phyloP scores from a whole-genome alignment of 2,888 invertebrate species.

The Tridacna gigas region DNA sequence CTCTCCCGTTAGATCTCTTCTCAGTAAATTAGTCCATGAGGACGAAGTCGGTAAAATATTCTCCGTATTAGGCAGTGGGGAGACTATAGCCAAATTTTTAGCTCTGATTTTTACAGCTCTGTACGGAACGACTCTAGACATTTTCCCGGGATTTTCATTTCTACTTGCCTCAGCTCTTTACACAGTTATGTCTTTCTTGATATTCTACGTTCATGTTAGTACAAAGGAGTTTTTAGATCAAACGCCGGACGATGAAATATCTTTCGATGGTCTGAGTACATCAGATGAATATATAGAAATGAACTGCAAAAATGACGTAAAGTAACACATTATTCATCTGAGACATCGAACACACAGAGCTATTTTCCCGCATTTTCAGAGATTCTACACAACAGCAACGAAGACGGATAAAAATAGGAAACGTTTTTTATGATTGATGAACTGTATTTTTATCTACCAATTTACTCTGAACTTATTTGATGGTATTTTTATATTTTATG shows the following conservation, averaged over 20 bases:
- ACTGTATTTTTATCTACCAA: no score
- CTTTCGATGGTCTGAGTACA: slow-evolving; percentile 42
- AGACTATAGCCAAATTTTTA: slow-evolving; percentile 81
- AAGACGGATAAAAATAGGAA: no score
- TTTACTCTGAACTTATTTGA: no score
- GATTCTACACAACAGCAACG: no score
- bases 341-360: no score
- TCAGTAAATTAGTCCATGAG: slow-evolving; percentile 81
- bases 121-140: slow-evolving; percentile 77
- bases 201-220: slow-evolving; percentile 63
- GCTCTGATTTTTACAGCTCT: slow-evolving; percentile 79
- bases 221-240: slow-evolving; percentile 59
- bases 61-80: slow-evolving; percentile 80
- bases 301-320: slow-evolving; percentile 31
- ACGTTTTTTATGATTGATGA: no score
- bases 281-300: slow-evolving; percentile 59
- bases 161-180: slow-evolving; percentile 76
- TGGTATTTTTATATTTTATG: no score
- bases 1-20: slow-evolving; percentile 78
- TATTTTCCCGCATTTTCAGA: no score
- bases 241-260: slow-evolving; percentile 46
- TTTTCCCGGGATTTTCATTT: slow-evolving; percentile 81
- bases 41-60: slow-evolving; percentile 83
- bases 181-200: slow-evolving; percentile 67
- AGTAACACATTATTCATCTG: background rate